These are phyloP conservation scores for Zonitis immaculata DNA, from an alignment of 2,888 invertebrate genomes.

Conservation along the genomic window DNA sequence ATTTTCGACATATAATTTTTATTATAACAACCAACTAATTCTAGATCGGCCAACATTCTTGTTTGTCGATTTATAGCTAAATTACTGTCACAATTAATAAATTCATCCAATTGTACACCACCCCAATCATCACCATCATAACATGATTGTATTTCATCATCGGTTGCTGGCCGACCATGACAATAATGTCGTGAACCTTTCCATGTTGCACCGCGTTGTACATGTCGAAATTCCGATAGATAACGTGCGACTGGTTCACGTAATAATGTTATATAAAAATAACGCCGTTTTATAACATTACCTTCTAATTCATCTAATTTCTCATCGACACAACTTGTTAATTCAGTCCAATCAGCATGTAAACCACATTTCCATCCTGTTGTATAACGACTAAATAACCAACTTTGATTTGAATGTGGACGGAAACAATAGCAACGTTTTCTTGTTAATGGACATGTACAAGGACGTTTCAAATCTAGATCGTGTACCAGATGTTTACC, in stretches of 20 bases:
- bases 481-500: conserved; percentile 95
- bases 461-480: conserved; percentile 87
- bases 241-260: conserved; percentile 91
- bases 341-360: conserved; percentile 97
- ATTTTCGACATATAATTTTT: conserved; percentile 66
- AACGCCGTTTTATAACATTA: conserved; percentile 54
- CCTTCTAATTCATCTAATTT: conserved; percentile 90
- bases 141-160: conserved; percentile 79
- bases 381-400: conserved; percentile 96
- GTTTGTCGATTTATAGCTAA: conserved; percentile 96
- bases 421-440: conserved; percentile 91
- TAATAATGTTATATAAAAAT: conserved; percentile 94
- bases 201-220: conserved; percentile 96
- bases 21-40: conserved; percentile 94
- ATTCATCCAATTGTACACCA: conserved; percentile 85
- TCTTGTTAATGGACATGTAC: conserved; percentile 83
- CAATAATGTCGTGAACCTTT: conserved; percentile 75
- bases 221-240: conserved; percentile 95
- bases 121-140: conserved; percentile 76
- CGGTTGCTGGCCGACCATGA: conserved; percentile 69
- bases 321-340: conserved; percentile 86
- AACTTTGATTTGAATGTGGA: conserved; percentile 88
- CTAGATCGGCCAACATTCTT: conserved; percentile 94
- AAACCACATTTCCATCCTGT: conserved; percentile 98
- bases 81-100: conserved; percentile 87